Conservation (phyloP, 2,888 invertebrate genomes). For the Platycheirus rosarum region DNA sequence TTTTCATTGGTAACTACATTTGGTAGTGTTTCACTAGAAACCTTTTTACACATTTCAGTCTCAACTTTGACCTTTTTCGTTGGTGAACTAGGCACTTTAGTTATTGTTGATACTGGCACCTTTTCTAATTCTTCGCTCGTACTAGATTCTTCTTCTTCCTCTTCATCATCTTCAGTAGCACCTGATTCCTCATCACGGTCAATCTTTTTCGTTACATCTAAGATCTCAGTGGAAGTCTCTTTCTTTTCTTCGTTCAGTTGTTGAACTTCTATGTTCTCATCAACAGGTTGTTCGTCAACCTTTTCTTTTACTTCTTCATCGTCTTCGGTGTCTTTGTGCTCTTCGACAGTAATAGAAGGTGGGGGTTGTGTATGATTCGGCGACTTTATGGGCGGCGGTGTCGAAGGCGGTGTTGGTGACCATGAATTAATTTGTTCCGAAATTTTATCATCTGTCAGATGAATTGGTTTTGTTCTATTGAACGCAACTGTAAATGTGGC, state of each 20-base stretch:
- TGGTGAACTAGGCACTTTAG: conserved; percentile 47
- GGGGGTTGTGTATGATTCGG: conserved; percentile 79
- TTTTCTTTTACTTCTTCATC: conserved; percentile 76
- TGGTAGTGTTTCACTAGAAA: conserved; percentile 50
- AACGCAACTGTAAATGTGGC: conserved; percentile 80
- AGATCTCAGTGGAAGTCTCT: background rate
- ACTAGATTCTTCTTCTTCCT: conserved; percentile 43
- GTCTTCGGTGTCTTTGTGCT: conserved; percentile 76
- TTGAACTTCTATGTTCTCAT: conserved; percentile 22
- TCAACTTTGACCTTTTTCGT: conserved; percentile 74
- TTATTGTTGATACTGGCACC: conserved; percentile 6
- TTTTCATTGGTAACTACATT: conserved; percentile 60
- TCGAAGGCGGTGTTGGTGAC: conserved; percentile 68
- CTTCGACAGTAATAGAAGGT: conserved; percentile 73
- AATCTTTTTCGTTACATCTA: conserved; percentile 11
- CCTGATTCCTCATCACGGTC: conserved; percentile 27
- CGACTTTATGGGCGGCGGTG: conserved; percentile 54
- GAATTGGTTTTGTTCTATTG: conserved; percentile 57
- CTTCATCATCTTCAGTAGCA: conserved; percentile 31
- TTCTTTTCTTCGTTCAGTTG: conserved; percentile 27
- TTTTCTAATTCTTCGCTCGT: conserved; percentile 31
- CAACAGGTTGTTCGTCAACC: conserved; percentile 17
- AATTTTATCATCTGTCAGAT: conserved; percentile 54
- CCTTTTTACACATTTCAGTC: conserved; percentile 75
- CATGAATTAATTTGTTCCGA: conserved; percentile 71